Evolutionary conservation across 2,888 invertebrate species (phyloP).

Genomic region (Malthinus flaveolus): DNA sequence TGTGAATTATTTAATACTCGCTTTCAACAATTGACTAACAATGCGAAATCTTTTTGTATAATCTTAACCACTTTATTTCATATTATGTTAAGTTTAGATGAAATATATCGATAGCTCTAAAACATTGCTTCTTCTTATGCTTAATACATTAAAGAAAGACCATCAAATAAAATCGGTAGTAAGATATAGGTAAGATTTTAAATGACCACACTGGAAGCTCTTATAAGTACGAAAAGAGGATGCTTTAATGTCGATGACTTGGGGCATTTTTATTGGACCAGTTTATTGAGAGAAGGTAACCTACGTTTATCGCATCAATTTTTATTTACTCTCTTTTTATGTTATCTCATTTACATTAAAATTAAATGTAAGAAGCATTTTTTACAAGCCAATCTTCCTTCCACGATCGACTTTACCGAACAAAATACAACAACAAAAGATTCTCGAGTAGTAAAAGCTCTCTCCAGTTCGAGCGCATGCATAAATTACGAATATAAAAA

Average conservation of each 20-base stretch:
- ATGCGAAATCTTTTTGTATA: too few species aligned
- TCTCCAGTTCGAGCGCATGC: neutral
- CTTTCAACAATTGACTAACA: too few species aligned
- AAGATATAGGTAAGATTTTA: constrained; percentile 33
- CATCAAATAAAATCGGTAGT: constrained; percentile 37
- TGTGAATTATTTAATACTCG: too few species aligned
- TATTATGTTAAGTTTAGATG: constrained; percentile 16
- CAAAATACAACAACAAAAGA: constrained; percentile 14
- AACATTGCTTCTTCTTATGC: constrained; percentile 26
- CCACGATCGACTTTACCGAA: constrained; percentile 10
- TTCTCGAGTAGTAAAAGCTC: constrained; percentile 9
- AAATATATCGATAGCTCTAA: constrained; percentile 20
- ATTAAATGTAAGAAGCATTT: constrained; percentile 25
- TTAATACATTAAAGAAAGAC: constrained; percentile 31
- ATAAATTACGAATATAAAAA: constrained; percentile 17
- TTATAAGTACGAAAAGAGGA: constrained; percentile 27
- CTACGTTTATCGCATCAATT: constrained; percentile 33
- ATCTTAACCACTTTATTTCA: neutral
- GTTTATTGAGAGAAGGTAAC: constrained; percentile 32
- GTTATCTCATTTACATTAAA: constrained; percentile 30
- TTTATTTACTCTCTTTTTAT: constrained; percentile 29
- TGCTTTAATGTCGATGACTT: constrained; percentile 32
- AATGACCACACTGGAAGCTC: constrained; percentile 34
- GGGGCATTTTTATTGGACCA: constrained; percentile 33
- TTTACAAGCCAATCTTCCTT: constrained; percentile 18